Evolutionary conservation across 2,113 vertebrate species (phyloP).

Genomic region (Nematolebias whitei): DNA sequence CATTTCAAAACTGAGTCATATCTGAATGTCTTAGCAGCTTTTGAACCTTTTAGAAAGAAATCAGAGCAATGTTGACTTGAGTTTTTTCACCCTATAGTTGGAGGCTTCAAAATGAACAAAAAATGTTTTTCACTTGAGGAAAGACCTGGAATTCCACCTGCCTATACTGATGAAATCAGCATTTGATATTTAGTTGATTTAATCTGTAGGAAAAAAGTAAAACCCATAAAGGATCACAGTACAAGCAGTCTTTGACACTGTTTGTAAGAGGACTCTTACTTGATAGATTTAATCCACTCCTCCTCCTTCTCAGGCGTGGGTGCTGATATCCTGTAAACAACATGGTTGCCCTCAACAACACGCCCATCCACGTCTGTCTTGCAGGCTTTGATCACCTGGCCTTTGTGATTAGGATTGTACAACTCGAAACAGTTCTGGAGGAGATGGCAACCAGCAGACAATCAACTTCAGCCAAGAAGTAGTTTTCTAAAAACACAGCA

Average conservation of each 20-base stretch:
- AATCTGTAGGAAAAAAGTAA: too few relatives aligned
- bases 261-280: conserved; percentile 80
- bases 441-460: conserved; percentile 14
- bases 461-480: conserved; percentile 4
- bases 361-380: conserved; percentile 97
- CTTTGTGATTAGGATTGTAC: conserved; percentile 96
- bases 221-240: too few relatives aligned
- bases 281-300: conserved; percentile 99
- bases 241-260: too few relatives aligned
- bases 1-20: not conserved
- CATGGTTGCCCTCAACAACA: conserved; percentile 97
- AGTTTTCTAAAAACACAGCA: too few relatives aligned
- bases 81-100: not conserved
- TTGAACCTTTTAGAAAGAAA: not conserved
- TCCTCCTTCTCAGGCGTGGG: conserved; percentile 97
- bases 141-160: too few relatives aligned
- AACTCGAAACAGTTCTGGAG: conserved; percentile 97
- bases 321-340: conserved; percentile 97
- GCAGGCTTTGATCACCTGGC: conserved; percentile 98
- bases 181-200: too few relatives aligned
- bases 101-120: too few relatives aligned
- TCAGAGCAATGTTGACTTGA: not conserved
- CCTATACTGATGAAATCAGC: too few relatives aligned
- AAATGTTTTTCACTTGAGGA: too few relatives aligned
- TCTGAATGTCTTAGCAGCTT: not conserved